phyloP scores from a whole-genome alignment of 2,113 vertebrate genomes.

The Malurus alboscapulatus region DNA sequence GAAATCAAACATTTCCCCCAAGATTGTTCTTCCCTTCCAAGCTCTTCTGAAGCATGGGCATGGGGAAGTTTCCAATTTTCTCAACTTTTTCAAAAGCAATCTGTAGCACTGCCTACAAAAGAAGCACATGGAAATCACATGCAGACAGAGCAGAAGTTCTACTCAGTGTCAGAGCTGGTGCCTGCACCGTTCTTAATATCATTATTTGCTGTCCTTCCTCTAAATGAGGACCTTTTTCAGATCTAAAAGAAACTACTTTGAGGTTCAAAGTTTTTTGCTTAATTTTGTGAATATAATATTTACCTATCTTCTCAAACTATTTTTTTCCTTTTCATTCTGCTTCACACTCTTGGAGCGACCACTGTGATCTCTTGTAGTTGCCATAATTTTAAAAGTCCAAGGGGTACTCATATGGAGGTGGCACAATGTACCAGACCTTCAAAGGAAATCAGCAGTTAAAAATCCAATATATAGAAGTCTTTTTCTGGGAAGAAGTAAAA shows the following conservation, averaged over 20 bases:
- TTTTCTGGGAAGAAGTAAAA: background rate
- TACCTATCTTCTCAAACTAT: background rate
- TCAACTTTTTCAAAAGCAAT: conserved; percentile 2
- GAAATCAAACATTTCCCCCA: conserved; percentile 45
- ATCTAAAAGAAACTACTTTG: background rate
- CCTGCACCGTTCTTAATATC: background rate
- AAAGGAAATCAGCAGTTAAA: background rate
- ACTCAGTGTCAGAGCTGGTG: background rate
- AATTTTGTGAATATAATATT: background rate
- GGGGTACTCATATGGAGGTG: background rate
- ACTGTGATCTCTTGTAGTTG: background rate
- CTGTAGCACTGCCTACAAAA: background rate
- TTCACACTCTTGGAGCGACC: background rate
- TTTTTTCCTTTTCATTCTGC: background rate
- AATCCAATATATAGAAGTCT: background rate
- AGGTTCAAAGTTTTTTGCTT: background rate
- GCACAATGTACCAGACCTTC: background rate
- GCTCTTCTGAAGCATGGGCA: background rate
- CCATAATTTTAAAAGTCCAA: background rate
- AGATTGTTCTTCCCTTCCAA: background rate
- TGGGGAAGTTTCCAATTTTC: background rate
- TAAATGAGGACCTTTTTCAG: background rate
- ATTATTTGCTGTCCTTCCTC: background rate
- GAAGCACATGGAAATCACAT: conserved; percentile 23
- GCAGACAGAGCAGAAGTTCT: background rate